Conservation (phyloP, 2,888 invertebrate genomes). For the Galerucella pusilla region DNA sequence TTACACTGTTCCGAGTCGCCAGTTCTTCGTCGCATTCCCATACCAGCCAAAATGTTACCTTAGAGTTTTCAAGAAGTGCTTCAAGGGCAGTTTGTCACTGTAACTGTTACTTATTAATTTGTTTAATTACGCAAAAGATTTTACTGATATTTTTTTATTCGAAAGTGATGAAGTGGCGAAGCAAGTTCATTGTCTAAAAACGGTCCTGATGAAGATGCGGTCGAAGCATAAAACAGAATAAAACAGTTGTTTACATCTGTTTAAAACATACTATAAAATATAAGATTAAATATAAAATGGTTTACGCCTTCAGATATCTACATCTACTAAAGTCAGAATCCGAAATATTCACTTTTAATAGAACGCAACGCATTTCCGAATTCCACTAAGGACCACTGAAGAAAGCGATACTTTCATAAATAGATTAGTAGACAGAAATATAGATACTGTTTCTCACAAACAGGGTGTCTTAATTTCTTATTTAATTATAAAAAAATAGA, state of each 20-base stretch:
- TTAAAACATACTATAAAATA: constrained; percentile 10
- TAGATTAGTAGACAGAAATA: constrained; percentile 35
- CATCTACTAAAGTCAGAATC: constrained; percentile 9
- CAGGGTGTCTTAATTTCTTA: too few species aligned
- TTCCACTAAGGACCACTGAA: constrained; percentile 27
- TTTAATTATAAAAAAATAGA: too few species aligned
- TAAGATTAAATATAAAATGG: constrained; percentile 13
- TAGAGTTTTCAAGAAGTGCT: too few species aligned
- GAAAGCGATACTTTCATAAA: constrained; percentile 31
- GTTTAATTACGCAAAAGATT: neutral
- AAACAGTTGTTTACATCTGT: constrained; percentile 1
- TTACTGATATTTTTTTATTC: neutral
- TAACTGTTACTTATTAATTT: too few species aligned
- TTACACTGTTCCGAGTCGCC: too few species aligned
- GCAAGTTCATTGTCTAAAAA: neutral
- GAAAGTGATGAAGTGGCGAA: neutral
- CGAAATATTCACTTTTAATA: constrained; percentile 30
- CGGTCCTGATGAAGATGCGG: neutral
- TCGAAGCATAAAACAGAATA: neutral
- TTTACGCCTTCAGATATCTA: neutral
- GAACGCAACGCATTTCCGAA: constrained; percentile 31
- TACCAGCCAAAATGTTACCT: too few species aligned
- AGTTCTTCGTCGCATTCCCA: too few species aligned
- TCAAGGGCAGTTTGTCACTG: too few species aligned
- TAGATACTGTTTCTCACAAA: neutral